Percentiles rank a stretch among this genome's conserved stretches.
Evolutionary conservation across 2,888 invertebrate species (phyloP).

Genomic region (Lepidonotus clava): DNA sequence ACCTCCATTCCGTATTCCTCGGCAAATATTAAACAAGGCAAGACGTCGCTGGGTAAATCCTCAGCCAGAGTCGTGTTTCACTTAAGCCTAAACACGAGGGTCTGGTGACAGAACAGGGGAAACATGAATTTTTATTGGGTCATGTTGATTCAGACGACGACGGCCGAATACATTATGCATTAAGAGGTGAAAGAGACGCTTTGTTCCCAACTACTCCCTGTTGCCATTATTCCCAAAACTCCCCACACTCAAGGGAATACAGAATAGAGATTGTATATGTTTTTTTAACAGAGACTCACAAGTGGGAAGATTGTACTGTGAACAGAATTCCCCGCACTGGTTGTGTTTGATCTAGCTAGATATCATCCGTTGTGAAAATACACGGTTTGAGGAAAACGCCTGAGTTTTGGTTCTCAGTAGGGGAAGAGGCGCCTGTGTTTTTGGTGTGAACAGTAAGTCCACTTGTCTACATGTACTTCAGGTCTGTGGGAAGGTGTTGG

Average conservation of each 20-base stretch:
- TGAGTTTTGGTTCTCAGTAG: too few relatives aligned
- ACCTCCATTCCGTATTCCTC: not conserved
- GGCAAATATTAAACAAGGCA: slow-evolving; percentile 11
- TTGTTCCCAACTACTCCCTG: not conserved
- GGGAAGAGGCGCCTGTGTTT: too few relatives aligned
- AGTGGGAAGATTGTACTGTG: not conserved
- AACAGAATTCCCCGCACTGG: not conserved
- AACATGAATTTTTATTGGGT: slow-evolving; percentile 27
- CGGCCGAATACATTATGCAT: not conserved
- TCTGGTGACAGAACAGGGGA: not conserved
- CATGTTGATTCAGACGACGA: not conserved
- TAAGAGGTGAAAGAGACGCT: not conserved
- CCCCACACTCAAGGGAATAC: not conserved
- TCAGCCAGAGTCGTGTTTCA: not conserved
- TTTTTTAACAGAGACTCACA: not conserved
- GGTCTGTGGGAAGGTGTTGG: too few relatives aligned
- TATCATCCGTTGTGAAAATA: not conserved
- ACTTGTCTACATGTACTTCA: too few relatives aligned
- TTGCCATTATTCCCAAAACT: not conserved
- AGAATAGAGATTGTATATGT: slow-evolving; percentile 1
- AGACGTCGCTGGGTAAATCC: not conserved
- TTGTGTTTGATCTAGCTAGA: not conserved
- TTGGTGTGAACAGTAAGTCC: too few relatives aligned
- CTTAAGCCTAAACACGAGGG: slow-evolving; percentile 16
- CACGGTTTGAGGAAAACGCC: too few relatives aligned